Conservation (phyloP, 2,113 vertebrate genomes). For the Callaeas wilsoni region DNA sequence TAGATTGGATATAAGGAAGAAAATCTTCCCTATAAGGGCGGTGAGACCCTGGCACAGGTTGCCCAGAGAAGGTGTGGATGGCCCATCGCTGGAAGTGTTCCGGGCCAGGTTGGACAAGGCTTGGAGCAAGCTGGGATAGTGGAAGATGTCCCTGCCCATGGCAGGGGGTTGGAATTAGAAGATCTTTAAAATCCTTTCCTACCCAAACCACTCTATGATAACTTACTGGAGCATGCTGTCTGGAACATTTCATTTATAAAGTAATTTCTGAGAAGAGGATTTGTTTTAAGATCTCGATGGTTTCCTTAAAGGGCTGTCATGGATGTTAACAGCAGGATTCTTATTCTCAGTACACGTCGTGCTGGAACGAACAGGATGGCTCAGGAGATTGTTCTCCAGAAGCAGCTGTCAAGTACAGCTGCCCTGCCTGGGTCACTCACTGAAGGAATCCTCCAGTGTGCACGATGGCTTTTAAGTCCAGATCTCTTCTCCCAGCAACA, state of each 20-base stretch:
- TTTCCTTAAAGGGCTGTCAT: background rate
- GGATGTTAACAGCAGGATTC: background rate
- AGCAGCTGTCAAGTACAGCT: background rate
- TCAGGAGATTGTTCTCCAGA: background rate
- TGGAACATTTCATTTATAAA: background rate
- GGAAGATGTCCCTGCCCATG: background rate
- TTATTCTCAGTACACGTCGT: rapidly evolving
- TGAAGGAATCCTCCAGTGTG: background rate
- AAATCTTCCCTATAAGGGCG: background rate
- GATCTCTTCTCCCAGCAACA: background rate
- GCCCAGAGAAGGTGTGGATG: background rate
- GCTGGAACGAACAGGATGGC: background rate
- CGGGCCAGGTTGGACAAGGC: rapidly evolving
- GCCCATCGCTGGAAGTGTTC: background rate
- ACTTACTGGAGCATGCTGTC: background rate
- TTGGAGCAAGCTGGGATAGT: background rate
- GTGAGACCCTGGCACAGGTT: rapidly evolving
- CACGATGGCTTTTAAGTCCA: rapidly evolving
- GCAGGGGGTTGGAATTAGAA: background rate
- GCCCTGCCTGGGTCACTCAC: background rate
- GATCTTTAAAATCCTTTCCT: background rate
- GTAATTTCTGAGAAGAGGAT: background rate
- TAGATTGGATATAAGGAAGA: background rate
- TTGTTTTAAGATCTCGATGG: background rate
- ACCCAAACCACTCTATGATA: background rate